These are phyloP conservation scores for Charina bottae DNA, from an alignment of 2,113 vertebrate species.

Conservation along the genomic window DNA sequence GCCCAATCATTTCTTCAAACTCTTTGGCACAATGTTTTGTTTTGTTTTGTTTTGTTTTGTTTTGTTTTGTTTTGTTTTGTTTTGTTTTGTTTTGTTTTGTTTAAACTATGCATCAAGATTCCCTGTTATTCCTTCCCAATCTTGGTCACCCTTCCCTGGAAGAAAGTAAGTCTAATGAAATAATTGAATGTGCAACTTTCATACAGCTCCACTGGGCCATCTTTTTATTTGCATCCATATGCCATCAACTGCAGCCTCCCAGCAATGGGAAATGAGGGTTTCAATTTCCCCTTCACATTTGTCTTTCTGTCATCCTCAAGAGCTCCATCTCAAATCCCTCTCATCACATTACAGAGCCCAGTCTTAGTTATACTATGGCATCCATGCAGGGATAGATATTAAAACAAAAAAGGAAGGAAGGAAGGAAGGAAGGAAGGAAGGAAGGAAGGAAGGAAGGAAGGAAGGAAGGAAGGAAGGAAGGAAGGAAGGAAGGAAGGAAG, in stretches of 20 bases:
- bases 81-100: slow-evolving; percentile 7
- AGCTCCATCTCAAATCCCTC: slow-evolving; percentile 42
- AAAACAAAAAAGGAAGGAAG: slow-evolving; percentile 42
- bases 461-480: too few species aligned
- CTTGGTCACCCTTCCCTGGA: slow-evolving; percentile 1
- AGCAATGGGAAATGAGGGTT: slow-evolving; percentile 13
- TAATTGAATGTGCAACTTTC: background rate
- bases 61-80: too few species aligned
- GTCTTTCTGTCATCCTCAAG: background rate
- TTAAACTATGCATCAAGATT: background rate
- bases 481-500: background rate
- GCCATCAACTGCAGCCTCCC: slow-evolving; percentile 10
- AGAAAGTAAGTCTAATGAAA: background rate
- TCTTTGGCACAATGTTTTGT: background rate
- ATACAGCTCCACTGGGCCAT: background rate
- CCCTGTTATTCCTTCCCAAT: background rate
- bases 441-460: too few species aligned
- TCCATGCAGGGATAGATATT: slow-evolving; percentile 21
- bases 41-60: too few species aligned
- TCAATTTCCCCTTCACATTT: background rate
- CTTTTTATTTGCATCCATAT: slow-evolving; percentile 29
- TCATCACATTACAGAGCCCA: slow-evolving; percentile 8
- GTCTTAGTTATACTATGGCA: slow-evolving; percentile 43
- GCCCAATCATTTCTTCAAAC: background rate
- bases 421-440: background rate